These are phyloP conservation scores for Tolmerus cingulatus DNA, from an alignment of 2,888 invertebrate genomes.

Conservation along the genomic window DNA sequence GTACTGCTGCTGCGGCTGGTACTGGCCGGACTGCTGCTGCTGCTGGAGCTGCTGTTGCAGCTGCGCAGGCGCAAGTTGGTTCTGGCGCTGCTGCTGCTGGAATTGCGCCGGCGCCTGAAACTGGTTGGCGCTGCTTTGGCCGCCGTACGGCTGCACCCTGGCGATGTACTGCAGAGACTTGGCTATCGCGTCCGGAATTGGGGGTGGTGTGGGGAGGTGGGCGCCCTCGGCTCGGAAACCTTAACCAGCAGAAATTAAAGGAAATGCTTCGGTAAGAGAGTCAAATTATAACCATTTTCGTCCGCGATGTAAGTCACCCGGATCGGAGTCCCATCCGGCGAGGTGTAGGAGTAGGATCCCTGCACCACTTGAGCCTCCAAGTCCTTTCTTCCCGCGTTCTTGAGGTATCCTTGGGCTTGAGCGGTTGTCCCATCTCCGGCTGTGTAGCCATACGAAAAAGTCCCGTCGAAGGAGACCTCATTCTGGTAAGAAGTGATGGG, in stretches of 20 bases:
- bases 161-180: slow-evolving; percentile 57
- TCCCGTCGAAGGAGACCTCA: slow-evolving; percentile 62
- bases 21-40: slow-evolving; percentile 58
- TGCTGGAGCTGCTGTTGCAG: slow-evolving; percentile 52
- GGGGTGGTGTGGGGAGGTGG: slow-evolving; percentile 61
- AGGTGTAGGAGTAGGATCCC: slow-evolving; percentile 78
- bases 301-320: slow-evolving; percentile 77
- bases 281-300: slow-evolving; percentile 70
- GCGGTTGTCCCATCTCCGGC: slow-evolving; percentile 82
- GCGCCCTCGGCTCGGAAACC: slow-evolving; percentile 63
- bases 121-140: slow-evolving; percentile 57
- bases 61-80: slow-evolving; percentile 58
- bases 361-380: slow-evolving; percentile 77
- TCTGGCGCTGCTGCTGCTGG: slow-evolving; percentile 52
- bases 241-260: slow-evolving; percentile 43
- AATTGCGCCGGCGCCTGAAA: slow-evolving; percentile 60
- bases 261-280: neutral
- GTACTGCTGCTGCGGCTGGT: slow-evolving; percentile 53
- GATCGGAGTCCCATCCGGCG: slow-evolving; percentile 77
- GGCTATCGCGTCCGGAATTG: slow-evolving; percentile 58
- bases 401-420: slow-evolving; percentile 79
- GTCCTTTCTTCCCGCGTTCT: slow-evolving; percentile 73
- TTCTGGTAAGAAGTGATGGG: slow-evolving; percentile 64
- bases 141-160: slow-evolving; percentile 55
- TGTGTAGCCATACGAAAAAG: slow-evolving; percentile 70